These are phyloP conservation scores for Epinotia nisella DNA, from an alignment of 2,888 invertebrate genomes.

Conservation along the genomic window DNA sequence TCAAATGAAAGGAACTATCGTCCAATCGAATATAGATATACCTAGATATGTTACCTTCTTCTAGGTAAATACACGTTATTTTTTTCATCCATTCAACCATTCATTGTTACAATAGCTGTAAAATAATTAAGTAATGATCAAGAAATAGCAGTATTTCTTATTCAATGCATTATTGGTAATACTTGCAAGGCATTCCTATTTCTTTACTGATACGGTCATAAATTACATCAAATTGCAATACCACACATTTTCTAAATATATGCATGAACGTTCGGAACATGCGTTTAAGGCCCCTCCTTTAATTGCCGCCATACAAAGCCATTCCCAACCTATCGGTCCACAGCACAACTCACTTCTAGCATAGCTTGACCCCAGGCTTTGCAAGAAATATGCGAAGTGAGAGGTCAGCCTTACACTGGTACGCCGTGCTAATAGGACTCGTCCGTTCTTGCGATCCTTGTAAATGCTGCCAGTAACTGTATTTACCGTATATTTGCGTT, in stretches of 20 bases:
- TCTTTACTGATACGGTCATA: neutral
- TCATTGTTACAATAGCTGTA: neutral
- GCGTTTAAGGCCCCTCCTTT: conserved; percentile 5
- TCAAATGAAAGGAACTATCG: too few species aligned
- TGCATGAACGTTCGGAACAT: conserved; percentile 10
- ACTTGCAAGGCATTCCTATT: neutral
- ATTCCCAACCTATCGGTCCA: neutral
- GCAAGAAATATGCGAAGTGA: neutral
- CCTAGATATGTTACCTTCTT: too few species aligned
- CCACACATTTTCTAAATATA: conserved; percentile 13
- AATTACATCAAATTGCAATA: conserved; percentile 25
- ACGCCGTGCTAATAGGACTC: neutral
- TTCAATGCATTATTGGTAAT: neutral
- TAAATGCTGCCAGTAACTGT: conserved; percentile 1
- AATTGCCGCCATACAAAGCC: neutral
- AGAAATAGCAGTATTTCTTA: neutral
- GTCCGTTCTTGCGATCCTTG: neutral
- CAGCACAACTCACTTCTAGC: neutral
- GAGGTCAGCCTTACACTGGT: neutral
- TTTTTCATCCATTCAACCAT: too few species aligned
- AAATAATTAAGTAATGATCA: neutral
- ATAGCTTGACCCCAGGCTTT: neutral
- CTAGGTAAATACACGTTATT: too few species aligned
- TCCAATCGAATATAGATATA: too few species aligned
- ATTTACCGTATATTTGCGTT: neutral